Evolutionary conservation across 2,113 vertebrate species (phyloP), one percentile per base, ranked within the genome.

Genomic region (Oncorhynchus masou): DNA sequence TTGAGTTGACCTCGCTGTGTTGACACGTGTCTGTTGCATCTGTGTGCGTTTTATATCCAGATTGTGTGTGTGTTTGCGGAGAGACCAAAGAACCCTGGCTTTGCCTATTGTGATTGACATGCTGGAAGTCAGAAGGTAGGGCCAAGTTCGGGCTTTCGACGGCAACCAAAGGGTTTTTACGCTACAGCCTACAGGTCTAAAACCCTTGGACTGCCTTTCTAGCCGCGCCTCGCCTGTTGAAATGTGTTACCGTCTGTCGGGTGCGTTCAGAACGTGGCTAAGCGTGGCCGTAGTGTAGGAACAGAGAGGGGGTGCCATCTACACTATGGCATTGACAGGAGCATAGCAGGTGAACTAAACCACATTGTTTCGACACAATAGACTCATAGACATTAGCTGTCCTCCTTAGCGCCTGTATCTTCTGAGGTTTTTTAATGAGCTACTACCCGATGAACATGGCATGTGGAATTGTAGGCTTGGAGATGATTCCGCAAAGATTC

Each of bases 351-450:
- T 45, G 39, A 11, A 24, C n/a, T 13, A 12, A 67, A 24, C 65
- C 65, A 34, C 65, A 1, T 3, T 31, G n/a, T 2, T 34, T 31
- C 7, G 2, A 39, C 19, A 45, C 39, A 45, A 45, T 45, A 20
- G 0, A n/a, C 9, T 11, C 20, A 9, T 39, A 45, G 29, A 39
- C n/a, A 13, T 29, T 29, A 67, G 16, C 70, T 64, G 66, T 79
- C 75, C 22, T 1, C 69, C 79, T 4, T 8, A n/a, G 79, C 8
- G 39, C 9, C 39, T 3, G 9, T 45, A 11, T 74, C 80, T 80
- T 82, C 85, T 74, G 71, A 67, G 84, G 85, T 73, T 87, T 82
- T 82, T 87, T 92, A 90, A 91, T 90, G 87, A 88, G 80, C 85
- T 85, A 77, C 83, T 91, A 86, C 80, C 79, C 78, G 64, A 3